These are phyloP conservation scores for Nothobranchius kuhntae DNA, from an alignment of 2,113 vertebrate genomes.

Conservation along the genomic window DNA sequence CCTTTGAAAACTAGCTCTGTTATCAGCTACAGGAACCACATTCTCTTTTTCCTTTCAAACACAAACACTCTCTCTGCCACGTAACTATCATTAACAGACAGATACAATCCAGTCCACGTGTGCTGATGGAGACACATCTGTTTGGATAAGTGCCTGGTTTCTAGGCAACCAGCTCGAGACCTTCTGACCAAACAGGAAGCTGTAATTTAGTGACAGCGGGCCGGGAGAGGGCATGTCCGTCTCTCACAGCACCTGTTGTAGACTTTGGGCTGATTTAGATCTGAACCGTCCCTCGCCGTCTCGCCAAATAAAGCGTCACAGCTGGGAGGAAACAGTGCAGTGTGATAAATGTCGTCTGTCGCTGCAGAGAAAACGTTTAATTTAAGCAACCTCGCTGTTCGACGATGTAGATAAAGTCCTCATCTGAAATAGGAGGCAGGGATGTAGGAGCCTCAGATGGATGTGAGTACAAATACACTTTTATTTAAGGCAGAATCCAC, in stretches of 20 bases:
- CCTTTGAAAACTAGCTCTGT: too few relatives aligned
- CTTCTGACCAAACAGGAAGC: conserved; percentile 29
- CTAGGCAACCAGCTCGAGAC: conserved; percentile 9
- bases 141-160: conserved; percentile 10
- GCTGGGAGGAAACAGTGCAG: conserved; percentile 12
- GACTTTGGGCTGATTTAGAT: conserved; percentile 15
- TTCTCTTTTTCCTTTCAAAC: too few relatives aligned
- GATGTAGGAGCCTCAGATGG: conserved; percentile 6
- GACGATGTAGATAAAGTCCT: conserved; percentile 12
- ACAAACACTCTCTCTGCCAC: fast-evolving
- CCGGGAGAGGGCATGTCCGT: conserved; percentile 10
- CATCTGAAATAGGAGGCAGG: conserved; percentile 17
- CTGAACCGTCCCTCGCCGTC: neutral
- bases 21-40: too few relatives aligned
- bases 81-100: neutral
- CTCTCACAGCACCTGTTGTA: conserved; percentile 23
- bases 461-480: neutral
- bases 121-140: neutral
- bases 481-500: too few relatives aligned
- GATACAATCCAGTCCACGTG: neutral
- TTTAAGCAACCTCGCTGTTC: conserved; percentile 21
- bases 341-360: conserved; percentile 27
- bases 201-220: conserved; percentile 31
- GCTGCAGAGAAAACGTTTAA: neutral
- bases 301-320: conserved; percentile 24